Conservation (phyloP, 2,113 vertebrate genomes). For the Rhombomys opimus region DNA sequence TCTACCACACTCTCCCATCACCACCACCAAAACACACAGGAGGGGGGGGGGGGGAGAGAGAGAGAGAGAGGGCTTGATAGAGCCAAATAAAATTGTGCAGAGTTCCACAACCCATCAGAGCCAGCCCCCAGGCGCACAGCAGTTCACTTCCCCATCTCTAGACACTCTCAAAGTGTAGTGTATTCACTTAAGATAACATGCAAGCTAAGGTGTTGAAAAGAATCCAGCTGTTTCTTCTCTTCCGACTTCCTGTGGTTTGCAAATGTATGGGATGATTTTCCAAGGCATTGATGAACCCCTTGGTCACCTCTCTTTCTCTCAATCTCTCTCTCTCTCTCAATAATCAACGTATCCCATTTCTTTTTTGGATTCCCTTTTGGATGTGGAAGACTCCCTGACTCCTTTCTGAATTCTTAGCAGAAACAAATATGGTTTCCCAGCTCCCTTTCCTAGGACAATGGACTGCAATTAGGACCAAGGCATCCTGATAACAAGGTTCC, state of each 20-base stretch:
- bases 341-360: not conserved
- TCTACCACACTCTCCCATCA: not conserved
- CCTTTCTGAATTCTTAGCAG: not conserved
- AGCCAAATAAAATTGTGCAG: not conserved
- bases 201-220: constrained; percentile 48
- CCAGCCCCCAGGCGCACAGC: not conserved
- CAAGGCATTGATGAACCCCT: not conserved
- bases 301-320: not conserved
- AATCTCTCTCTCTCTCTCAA: not conserved
- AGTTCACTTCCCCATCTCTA: not conserved
- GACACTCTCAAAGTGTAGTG: constrained; percentile 15
- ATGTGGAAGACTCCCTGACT: constrained; percentile 11
- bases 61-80: not conserved
- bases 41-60: no score
- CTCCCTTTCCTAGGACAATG: not conserved
- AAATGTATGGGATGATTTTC: constrained; percentile 15
- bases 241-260: constrained; percentile 42
- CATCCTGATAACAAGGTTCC: not conserved
- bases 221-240: constrained; percentile 64
- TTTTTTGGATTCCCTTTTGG: not conserved
- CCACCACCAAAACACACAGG: not conserved
- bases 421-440: not conserved
- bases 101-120: not conserved
- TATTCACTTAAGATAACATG: constrained; percentile 31
- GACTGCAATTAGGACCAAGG: not conserved